Evolutionary conservation across 2,113 vertebrate genomes (phyloP).

Genomic region (Antidorcas marsupialis): DNA sequence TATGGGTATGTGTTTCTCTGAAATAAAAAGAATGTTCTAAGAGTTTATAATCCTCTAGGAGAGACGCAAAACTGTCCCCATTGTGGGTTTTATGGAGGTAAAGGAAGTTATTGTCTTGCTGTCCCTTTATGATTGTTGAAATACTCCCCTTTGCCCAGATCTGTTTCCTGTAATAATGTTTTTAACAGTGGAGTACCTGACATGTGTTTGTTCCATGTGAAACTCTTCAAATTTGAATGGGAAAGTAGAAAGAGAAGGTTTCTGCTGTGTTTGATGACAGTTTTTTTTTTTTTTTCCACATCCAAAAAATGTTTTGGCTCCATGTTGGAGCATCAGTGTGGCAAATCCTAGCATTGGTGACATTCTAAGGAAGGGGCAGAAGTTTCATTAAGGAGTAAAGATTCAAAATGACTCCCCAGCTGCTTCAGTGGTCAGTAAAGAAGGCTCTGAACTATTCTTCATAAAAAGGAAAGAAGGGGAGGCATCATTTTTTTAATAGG

Average conservation of each 20-base stretch:
- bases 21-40: background rate
- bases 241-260: conserved; percentile 82
- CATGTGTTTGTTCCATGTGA: conserved; percentile 83
- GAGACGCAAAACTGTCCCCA: background rate
- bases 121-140: conserved; percentile 51
- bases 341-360: conserved; percentile 76
- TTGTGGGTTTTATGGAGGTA: background rate
- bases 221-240: conserved; percentile 78
- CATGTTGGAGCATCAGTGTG: conserved; percentile 75
- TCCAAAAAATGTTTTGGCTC: conserved; percentile 76
- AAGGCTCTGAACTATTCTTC: background rate
- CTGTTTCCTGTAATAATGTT: conserved; percentile 64
- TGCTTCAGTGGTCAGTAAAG: background rate
- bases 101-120: conserved; percentile 46
- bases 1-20: background rate
- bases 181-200: conserved; percentile 76
- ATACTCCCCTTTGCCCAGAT: conserved; percentile 51
- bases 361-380: conserved; percentile 82
- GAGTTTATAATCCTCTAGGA: background rate
- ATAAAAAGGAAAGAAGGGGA: background rate
- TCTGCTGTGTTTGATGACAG: conserved; percentile 81
- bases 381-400: conserved; percentile 80
- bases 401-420: conserved; percentile 79
- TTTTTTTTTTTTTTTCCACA: conserved; percentile 81
- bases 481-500: background rate